Evolutionary conservation across 1,140 invertebrate species (phyloP).

Genomic region (Drosophila triauraria): DNA sequence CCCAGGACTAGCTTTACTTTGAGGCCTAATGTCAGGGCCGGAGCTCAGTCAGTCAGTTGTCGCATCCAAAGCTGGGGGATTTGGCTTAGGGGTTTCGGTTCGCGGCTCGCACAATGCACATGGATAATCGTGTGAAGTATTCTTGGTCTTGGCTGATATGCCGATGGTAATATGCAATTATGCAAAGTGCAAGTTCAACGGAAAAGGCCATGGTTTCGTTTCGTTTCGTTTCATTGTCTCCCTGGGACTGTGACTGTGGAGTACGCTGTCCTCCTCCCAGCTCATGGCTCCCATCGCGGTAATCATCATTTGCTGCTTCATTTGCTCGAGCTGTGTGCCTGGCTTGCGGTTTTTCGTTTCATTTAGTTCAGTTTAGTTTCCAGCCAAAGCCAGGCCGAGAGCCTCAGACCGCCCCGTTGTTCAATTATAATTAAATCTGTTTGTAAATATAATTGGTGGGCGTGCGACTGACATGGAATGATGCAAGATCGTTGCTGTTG

Average conservation of each 20-base stretch:
- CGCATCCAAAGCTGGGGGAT: not conserved
- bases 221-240: conserved; percentile 41
- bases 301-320: conserved; percentile 67
- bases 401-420: conserved; percentile 14
- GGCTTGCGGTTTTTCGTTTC: conserved; percentile 47
- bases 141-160: conserved; percentile 42
- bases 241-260: conserved; percentile 9
- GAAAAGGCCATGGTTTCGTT: conserved; percentile 56
- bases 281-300: conserved; percentile 7
- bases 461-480: conserved; percentile 65
- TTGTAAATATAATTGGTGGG: conserved; percentile 80
- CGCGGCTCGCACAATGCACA: conserved; percentile 63
- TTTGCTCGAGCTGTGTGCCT: conserved; percentile 43
- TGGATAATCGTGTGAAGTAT: conserved; percentile 73
- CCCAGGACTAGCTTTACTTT: too few relatives aligned
- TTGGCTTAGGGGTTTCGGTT: conserved; percentile 16
- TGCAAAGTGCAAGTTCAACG: conserved; percentile 82
- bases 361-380: conserved; percentile 38
- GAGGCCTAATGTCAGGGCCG: conserved; percentile 11
- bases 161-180: conserved; percentile 65
- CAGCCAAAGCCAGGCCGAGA: not conserved
- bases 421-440: conserved; percentile 79
- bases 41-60: not conserved
- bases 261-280: conserved; percentile 3
- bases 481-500: conserved; percentile 41